Conservation (phyloP, 2,888 invertebrate species). For the Carabus problematicus region DNA sequence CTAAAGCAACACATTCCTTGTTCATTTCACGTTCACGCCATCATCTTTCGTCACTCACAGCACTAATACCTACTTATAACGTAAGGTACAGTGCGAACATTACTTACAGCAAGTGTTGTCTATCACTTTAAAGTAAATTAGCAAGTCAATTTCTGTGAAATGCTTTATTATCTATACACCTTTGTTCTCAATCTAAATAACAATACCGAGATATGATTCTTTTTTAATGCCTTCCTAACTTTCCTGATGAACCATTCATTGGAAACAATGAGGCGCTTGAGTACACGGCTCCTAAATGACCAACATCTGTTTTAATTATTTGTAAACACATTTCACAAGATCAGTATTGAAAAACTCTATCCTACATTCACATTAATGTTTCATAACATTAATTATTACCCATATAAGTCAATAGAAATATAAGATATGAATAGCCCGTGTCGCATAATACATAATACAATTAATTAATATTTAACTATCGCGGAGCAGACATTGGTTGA, state of each 20-base stretch:
- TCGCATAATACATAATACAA: too few species aligned
- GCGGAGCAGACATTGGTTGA: too few species aligned
- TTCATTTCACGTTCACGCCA: too few species aligned
- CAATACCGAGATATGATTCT: constrained; percentile 40
- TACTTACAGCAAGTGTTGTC: too few species aligned
- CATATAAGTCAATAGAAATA: too few species aligned
- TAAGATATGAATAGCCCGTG: too few species aligned
- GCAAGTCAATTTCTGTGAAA: constrained; percentile 41
- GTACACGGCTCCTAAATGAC: constrained; percentile 52
- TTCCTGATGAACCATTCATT: constrained; percentile 40
- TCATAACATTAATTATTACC: too few species aligned
- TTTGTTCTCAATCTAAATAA: constrained; percentile 40
- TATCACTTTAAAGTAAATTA: constrained; percentile 12
- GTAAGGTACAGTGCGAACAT: too few species aligned
- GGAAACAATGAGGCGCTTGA: constrained; percentile 34
- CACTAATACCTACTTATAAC: too few species aligned
- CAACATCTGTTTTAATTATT: constrained; percentile 53
- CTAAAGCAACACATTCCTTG: too few species aligned
- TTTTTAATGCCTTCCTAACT: constrained; percentile 35
- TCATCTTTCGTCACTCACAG: constrained; percentile 5
- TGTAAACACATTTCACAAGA: constrained; percentile 51
- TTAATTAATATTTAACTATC: too few species aligned
- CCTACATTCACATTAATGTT: too few species aligned
- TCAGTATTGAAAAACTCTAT: neutral
- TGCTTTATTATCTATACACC: constrained; percentile 27